A percentile compares a stretch with the other conserved stretches of the same genome.
Conservation (phyloP, 2,888 invertebrate genomes). For the Oscheius myriophilus region DNA sequence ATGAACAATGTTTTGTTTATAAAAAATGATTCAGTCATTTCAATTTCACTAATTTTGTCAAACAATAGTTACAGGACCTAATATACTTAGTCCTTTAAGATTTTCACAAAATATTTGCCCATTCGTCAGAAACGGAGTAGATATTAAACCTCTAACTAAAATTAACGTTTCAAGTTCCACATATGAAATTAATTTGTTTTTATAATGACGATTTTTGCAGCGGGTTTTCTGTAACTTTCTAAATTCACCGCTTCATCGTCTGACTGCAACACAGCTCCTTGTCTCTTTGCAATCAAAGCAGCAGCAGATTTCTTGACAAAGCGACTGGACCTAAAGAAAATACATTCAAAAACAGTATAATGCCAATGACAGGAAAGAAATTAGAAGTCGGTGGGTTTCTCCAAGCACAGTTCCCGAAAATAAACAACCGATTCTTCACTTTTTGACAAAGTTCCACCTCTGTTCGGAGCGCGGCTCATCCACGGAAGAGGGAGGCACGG, state of each 20-base stretch:
- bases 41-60: too few species aligned
- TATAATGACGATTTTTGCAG: too few species aligned
- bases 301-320: constrained; percentile 62
- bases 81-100: too few species aligned
- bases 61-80: too few species aligned
- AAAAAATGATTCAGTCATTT: too few species aligned
- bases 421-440: constrained; percentile 21
- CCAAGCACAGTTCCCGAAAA: constrained; percentile 7
- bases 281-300: constrained; percentile 56
- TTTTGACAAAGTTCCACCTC: constrained; percentile 27
- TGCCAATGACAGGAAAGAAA: neutral
- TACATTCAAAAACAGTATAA: constrained; percentile 8
- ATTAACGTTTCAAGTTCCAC: too few species aligned
- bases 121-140: too few species aligned
- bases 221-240: neutral
- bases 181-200: too few species aligned
- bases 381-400: neutral
- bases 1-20: too few species aligned
- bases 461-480: constrained; percentile 27
- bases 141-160: too few species aligned
- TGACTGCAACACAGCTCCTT: constrained; percentile 35
- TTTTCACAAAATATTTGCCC: too few species aligned
- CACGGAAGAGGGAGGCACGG: constrained; percentile 12
- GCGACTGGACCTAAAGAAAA: constrained; percentile 35
- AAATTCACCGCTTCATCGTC: constrained; percentile 15